Conservation (phyloP, 1,140 invertebrate genomes). For the Lepidostoma basale region DNA sequence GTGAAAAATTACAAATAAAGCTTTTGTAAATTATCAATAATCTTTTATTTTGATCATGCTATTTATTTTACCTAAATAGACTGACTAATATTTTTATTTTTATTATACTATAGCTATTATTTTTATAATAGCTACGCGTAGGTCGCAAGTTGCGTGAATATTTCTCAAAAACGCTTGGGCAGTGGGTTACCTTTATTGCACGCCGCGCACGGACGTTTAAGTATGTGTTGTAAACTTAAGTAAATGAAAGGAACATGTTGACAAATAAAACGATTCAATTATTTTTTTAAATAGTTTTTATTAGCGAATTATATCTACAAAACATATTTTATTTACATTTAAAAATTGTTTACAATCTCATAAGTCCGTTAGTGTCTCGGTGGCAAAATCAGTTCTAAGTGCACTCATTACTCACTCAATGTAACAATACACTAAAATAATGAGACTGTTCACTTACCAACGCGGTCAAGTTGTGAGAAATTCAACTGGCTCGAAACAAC, state of each 20-base stretch:
- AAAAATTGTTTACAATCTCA: background rate
- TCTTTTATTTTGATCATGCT: too few relatives aligned
- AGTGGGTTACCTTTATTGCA: too few relatives aligned
- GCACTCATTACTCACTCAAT: slow-evolving; percentile 23
- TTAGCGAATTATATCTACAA: background rate
- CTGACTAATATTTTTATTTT: too few relatives aligned
- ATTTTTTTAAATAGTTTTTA: background rate
- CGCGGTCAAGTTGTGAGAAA: background rate
- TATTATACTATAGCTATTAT: too few relatives aligned
- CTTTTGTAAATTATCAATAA: too few relatives aligned
- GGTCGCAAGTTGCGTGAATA: too few relatives aligned
- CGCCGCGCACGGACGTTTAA: background rate
- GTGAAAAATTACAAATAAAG: too few relatives aligned
- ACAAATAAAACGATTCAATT: background rate
- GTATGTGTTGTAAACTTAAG: background rate
- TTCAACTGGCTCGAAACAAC: background rate
- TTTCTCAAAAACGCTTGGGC: too few relatives aligned
- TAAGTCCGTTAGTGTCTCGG: slow-evolving; percentile 17
- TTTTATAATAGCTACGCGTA: too few relatives aligned
- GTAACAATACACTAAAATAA: slow-evolving; percentile 33
- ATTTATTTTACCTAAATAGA: too few relatives aligned
- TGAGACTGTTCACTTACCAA: slow-evolving; percentile 26
- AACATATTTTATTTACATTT: slow-evolving; percentile 17
- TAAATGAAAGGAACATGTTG: background rate
- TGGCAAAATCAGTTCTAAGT: slow-evolving; percentile 26